Conservation (phyloP, 1,140 invertebrate species). For the Spodoptera frugiperda region DNA sequence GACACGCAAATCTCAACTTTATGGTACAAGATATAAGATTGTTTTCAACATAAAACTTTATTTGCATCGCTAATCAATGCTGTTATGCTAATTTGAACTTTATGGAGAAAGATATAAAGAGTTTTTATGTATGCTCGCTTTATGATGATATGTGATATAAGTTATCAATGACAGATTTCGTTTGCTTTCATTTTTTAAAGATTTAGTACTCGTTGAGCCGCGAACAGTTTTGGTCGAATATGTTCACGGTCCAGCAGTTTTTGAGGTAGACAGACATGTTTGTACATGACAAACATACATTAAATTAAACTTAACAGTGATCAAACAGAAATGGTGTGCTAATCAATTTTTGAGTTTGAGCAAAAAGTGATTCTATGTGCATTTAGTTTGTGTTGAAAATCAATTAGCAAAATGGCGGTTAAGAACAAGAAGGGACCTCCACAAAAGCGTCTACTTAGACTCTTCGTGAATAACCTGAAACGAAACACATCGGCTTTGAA, state of each 20-base stretch:
- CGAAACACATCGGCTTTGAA: constrained; percentile 76
- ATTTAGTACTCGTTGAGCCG: constrained; percentile 2
- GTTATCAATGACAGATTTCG: constrained; percentile 17
- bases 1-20: not conserved
- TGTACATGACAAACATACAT: too few species aligned
- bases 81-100: constrained; percentile 9
- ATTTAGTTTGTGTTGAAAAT: too few species aligned
- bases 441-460: constrained; percentile 67
- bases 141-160: constrained; percentile 9
- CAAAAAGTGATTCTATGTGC: too few species aligned
- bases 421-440: constrained; percentile 60
- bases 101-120: not conserved
- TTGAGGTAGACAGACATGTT: constrained; percentile 3
- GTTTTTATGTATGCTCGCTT: too few species aligned
- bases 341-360: too few species aligned
- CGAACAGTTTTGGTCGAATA: not conserved
- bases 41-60: not conserved
- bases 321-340: too few species aligned
- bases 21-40: not conserved
- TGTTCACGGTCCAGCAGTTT: not conserved
- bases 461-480: constrained; percentile 72
- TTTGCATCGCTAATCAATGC: not conserved
- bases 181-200: constrained; percentile 33
- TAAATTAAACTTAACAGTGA: too few species aligned
- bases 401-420: constrained; percentile 58